Conservation (phyloP, 1,140 invertebrate genomes). For the Wiebesia pumilae region DNA sequence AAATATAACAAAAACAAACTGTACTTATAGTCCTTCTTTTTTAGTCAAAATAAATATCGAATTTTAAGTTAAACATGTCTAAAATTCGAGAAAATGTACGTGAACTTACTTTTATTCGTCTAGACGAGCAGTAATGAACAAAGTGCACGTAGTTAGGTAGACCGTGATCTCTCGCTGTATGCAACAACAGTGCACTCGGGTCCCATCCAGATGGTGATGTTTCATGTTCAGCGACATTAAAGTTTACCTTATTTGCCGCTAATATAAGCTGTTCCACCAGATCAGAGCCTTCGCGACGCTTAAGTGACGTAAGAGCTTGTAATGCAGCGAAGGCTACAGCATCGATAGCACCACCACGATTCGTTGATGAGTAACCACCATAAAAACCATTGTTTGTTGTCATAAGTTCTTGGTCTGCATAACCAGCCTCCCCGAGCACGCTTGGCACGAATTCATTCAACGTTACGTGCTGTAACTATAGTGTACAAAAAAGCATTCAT, state of each 20-base stretch:
- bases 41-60: too few species aligned
- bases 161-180: constrained; percentile 92
- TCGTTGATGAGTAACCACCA: constrained; percentile 87
- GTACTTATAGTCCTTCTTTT: too few species aligned
- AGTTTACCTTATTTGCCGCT: constrained; percentile 68
- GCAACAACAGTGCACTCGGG: constrained; percentile 74
- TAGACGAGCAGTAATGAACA: constrained; percentile 82
- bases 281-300: constrained; percentile 64
- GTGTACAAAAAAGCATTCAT: neutral
- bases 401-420: constrained; percentile 80
- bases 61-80: too few species aligned
- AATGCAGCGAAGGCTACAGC: constrained; percentile 85
- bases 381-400: constrained; percentile 81
- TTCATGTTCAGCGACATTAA: constrained; percentile 57
- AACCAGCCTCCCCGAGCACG: constrained; percentile 82
- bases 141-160: constrained; percentile 89
- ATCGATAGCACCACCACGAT: constrained; percentile 84
- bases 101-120: constrained; percentile 63
- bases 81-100: neutral
- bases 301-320: constrained; percentile 85
- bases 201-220: constrained; percentile 63
- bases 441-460: constrained; percentile 90
- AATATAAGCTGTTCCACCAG: constrained; percentile 63
- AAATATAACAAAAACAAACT: too few species aligned
- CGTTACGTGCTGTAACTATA: constrained; percentile 88